Evolutionary conservation across 2,797 vertebrate species (phyloP).

Genomic region (Hypotaenidia philippensis): DNA sequence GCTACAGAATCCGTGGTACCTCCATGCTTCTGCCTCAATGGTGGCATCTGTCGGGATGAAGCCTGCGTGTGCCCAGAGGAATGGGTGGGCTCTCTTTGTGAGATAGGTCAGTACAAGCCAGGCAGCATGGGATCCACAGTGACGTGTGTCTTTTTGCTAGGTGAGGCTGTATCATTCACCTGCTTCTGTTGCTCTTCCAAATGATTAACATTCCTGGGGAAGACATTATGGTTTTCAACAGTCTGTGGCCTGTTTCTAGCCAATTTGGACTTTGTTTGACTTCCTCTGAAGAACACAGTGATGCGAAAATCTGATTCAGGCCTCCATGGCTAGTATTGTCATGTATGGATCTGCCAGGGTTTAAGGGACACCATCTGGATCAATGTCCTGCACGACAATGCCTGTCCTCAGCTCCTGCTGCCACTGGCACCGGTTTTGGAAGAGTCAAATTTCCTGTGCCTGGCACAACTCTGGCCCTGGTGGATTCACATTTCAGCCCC

Average conservation of each 20-base stretch:
- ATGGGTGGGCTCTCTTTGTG: slow-evolving; percentile 62
- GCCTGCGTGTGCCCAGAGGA: slow-evolving; percentile 56
- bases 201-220: not conserved
- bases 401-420: not conserved
- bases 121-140: accelerated
- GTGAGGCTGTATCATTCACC: accelerated
- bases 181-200: not conserved
- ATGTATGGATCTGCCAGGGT: not conserved
- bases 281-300: not conserved
- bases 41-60: slow-evolving; percentile 38
- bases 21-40: slow-evolving; percentile 14
- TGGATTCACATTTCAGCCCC: not conserved
- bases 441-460: not conserved
- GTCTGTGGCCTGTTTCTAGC: not conserved
- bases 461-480: not conserved
- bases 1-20: accelerated
- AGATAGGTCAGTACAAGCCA: slow-evolving; percentile 24
- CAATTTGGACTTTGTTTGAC: not conserved
- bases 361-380: not conserved
- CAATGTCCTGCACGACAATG: not conserved
- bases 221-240: not conserved
- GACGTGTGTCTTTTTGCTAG: not conserved
- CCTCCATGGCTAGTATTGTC: not conserved
- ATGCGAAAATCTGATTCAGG: not conserved
- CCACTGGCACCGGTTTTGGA: not conserved